phyloP scores from a whole-genome alignment of 2,888 invertebrate genomes.

The Sarcophaga subvicina region DNA sequence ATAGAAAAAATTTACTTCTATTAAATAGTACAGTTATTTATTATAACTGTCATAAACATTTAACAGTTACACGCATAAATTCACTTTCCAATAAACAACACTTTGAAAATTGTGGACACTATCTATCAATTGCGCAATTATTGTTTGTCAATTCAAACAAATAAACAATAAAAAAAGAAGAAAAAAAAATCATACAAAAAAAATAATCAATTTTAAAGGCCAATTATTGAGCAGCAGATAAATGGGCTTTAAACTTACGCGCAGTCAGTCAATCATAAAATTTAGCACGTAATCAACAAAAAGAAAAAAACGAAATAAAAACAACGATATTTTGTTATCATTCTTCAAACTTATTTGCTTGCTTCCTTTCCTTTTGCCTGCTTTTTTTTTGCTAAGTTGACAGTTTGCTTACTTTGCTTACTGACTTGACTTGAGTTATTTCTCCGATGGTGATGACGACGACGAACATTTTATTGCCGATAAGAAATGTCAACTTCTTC shows the following conservation, averaged over 20 bases:
- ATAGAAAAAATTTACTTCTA: no score
- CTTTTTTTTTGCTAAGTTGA: no score
- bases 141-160: background rate
- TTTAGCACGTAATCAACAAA: constrained; percentile 17
- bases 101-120: constrained; percentile 8
- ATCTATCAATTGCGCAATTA: constrained; percentile 20
- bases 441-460: no score
- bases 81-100: constrained; percentile 12
- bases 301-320: background rate
- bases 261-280: constrained; percentile 10
- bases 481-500: constrained; percentile 45
- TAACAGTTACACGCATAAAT: constrained; percentile 1
- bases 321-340: background rate
- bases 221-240: constrained; percentile 13
- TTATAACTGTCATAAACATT: no score
- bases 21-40: no score
- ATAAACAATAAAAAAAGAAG: background rate
- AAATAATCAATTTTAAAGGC: constrained; percentile 17
- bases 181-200: background rate
- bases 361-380: background rate
- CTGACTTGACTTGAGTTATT: no score
- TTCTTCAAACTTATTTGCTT: background rate
- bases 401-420: no score
- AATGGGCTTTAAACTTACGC: background rate
- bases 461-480: background rate